Percentiles rank a stretch among this genome's conserved stretches.
Evolutionary conservation across 2,888 invertebrate species (phyloP).

Genomic region (Resseliella maxima): DNA sequence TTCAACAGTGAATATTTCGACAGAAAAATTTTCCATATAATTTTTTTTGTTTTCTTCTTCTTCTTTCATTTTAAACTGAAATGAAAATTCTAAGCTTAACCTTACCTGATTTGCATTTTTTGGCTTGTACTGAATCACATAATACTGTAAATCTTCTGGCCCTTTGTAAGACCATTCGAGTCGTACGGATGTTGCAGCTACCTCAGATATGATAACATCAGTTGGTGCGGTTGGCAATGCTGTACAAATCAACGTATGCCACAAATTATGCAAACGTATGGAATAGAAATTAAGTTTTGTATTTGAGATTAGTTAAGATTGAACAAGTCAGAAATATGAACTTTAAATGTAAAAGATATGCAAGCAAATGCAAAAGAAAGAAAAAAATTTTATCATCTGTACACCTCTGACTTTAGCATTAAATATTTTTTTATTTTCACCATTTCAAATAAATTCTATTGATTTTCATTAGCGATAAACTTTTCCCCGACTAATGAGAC

Average conservation of each 20-base stretch:
- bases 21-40: too few relatives aligned
- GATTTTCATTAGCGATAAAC: constrained; percentile 5
- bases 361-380: background rate
- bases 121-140: constrained; percentile 96
- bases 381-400: background rate
- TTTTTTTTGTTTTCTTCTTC: too few relatives aligned
- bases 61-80: background rate
- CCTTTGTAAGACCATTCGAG: constrained; percentile 93
- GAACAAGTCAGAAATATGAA: background rate
- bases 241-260: constrained; percentile 64
- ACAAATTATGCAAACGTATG: constrained; percentile 6
- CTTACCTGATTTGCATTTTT: constrained; percentile 86
- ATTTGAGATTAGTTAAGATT: background rate
- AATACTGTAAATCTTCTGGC: constrained; percentile 91
- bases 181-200: constrained; percentile 92
- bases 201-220: constrained; percentile 90
- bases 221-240: constrained; percentile 92
- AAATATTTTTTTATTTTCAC: background rate
- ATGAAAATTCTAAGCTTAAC: background rate
- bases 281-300: constrained; percentile 19
- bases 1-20: too few relatives aligned
- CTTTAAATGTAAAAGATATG: background rate
- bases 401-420: background rate
- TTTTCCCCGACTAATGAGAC: constrained; percentile 1
- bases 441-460: constrained; percentile 25